Base-by-base conservation (phyloP, 2,888 invertebrate genomes). In the Saturnia pavonia region DNA sequence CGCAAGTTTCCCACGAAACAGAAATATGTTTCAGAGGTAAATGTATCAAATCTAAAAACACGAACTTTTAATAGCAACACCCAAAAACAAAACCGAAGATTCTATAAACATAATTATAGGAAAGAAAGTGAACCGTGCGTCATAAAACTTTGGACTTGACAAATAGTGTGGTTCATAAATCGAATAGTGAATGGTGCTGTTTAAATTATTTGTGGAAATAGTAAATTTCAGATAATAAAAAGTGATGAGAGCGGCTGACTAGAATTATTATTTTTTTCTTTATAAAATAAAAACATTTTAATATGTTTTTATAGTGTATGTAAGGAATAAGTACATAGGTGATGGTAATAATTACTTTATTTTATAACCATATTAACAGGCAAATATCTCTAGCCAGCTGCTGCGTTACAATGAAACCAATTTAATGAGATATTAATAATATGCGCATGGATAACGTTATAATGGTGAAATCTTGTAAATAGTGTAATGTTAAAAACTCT, bases 1-100 rank as follows among this genome's bases (percentile, higher is more conserved):
- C 97, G 27, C 97, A 97, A 87, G 94, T 97, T 65, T 97, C 97
- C 19, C 96, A 97, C 78, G 97, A 97, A 95, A 97, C 97, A 51
- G 97, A 97, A 91, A 98, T 98, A 75, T 98, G 98, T 84, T 98
- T 96, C 87, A 95, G 97, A 84, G 98, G 98, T 19, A 96, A 96
- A 82, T 98, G 98, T 87, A 95, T 97, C 75, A 97, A 97, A 91
- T 95, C 95, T 51, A 94, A 91, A 80, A 85, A 91, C 77, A 76
- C 89, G 2, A 65, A 40, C 70, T 84, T 89, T 87, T 92, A 91
- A 85, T 76, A 72, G 78, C 74, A 48, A 19, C 22, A 34, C 34
- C 48, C 48, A 48, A 66, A 66, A 65, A 51, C 34, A 54, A 48
- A 57, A 65, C 51, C 0, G 14, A 25, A 14, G 14, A 14, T 54